Percentiles rank a stretch among this genome's conserved stretches.
These are phyloP conservation scores for Papilio xuthus DNA, from an alignment of 1,140 invertebrate genomes.

Conservation along the genomic window DNA sequence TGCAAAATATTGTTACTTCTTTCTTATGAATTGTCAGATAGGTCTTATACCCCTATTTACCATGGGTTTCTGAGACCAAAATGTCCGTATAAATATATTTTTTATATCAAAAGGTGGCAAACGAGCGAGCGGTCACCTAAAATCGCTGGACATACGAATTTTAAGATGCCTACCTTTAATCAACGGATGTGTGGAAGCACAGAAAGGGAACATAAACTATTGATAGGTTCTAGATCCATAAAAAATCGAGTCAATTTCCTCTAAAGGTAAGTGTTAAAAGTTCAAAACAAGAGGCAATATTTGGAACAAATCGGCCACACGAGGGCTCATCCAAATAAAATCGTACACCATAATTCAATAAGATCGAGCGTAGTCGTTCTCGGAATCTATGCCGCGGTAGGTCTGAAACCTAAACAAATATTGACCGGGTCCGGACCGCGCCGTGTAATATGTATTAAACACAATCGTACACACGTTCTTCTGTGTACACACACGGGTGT, in stretches of 20 bases:
- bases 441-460: conserved; percentile 60
- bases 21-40: too few relatives aligned
- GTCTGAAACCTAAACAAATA: conserved; percentile 67
- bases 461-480: conserved; percentile 58
- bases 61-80: too few relatives aligned
- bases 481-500: conserved; percentile 41
- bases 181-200: too few relatives aligned
- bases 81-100: too few relatives aligned
- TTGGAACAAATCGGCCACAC: conserved; percentile 29
- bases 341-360: conserved; percentile 44
- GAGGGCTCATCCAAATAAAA: conserved; percentile 39
- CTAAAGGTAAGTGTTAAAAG: background rate
- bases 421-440: conserved; percentile 49
- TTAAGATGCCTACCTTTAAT: too few relatives aligned
- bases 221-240: too few relatives aligned
- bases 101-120: too few relatives aligned
- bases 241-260: background rate
- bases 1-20: background rate
- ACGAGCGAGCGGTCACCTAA: too few relatives aligned
- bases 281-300: background rate
- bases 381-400: conserved; percentile 56
- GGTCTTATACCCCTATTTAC: too few relatives aligned
- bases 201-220: too few relatives aligned
- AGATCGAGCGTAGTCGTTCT: conserved; percentile 52
- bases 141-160: too few relatives aligned